Conservation (phyloP, 2,113 vertebrate species). For the Gobius niger region DNA sequence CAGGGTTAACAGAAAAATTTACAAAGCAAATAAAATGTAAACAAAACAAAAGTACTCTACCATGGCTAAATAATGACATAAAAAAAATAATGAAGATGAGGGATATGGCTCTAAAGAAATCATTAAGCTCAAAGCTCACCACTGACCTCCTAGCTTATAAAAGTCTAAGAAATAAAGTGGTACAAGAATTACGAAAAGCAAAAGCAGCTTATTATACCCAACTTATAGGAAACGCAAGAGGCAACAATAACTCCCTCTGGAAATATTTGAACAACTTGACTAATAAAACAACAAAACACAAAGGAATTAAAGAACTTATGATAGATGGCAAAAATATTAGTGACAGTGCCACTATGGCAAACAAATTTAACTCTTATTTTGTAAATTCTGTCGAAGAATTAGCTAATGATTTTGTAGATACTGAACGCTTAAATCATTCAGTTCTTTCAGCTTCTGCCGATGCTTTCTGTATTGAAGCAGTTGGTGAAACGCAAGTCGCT, state of each 20-base stretch:
- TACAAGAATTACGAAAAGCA: background rate
- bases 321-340: too few relatives aligned
- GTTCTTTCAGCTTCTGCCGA: too few relatives aligned
- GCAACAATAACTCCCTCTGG: background rate
- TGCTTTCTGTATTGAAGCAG: too few relatives aligned
- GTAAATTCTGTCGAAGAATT: too few relatives aligned
- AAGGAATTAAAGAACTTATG: too few relatives aligned
- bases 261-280: background rate
- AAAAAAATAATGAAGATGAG: background rate
- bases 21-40: background rate
- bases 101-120: background rate
- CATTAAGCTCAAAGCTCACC: background rate
- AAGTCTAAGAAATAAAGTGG: background rate
- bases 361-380: too few relatives aligned
- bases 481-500: too few relatives aligned
- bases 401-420: too few relatives aligned
- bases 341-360: too few relatives aligned
- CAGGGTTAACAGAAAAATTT: background rate
- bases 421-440: too few relatives aligned
- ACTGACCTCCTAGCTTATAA: background rate
- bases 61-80: background rate
- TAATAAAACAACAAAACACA: background rate
- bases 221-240: background rate
- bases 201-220: background rate
- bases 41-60: background rate